Conservation (phyloP, 2,113 vertebrate genomes). For the Lampris megalopsis region DNA sequence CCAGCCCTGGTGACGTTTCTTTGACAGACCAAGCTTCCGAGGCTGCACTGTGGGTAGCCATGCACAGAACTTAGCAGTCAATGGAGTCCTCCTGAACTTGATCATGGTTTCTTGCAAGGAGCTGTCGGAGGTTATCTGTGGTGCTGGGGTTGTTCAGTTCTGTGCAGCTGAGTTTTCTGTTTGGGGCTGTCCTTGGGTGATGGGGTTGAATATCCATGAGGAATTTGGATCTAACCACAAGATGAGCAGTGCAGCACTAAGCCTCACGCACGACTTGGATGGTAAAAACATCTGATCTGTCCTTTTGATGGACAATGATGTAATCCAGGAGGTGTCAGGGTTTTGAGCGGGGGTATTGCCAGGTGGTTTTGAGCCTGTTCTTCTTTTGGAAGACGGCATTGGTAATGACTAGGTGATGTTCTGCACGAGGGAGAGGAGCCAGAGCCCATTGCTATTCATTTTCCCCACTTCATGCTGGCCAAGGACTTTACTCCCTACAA, state of each 20-base stretch:
- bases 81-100: too few species aligned
- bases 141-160: not conserved
- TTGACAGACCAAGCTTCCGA: constrained; percentile 6
- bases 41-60: constrained; percentile 2
- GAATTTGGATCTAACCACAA: too few species aligned
- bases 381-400: too few species aligned
- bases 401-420: too few species aligned
- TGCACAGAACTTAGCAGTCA: constrained; percentile 2
- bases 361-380: not conserved
- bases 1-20: constrained; percentile 17
- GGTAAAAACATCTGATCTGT: not conserved
- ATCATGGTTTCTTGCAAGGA: too few species aligned
- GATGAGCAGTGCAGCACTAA: not conserved
- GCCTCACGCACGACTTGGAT: not conserved
- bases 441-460: too few species aligned
- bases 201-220: not conserved
- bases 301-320: not conserved
- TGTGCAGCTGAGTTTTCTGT: not conserved
- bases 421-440: too few species aligned
- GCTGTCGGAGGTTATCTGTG: not conserved
- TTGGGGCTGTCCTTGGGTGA: not conserved
- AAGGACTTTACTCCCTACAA: too few species aligned
- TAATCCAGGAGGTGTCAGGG: not conserved
- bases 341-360: not conserved
- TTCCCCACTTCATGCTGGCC: too few species aligned